These are phyloP conservation scores for Archips xylosteana DNA, from an alignment of 2,888 invertebrate species.

Conservation along the genomic window DNA sequence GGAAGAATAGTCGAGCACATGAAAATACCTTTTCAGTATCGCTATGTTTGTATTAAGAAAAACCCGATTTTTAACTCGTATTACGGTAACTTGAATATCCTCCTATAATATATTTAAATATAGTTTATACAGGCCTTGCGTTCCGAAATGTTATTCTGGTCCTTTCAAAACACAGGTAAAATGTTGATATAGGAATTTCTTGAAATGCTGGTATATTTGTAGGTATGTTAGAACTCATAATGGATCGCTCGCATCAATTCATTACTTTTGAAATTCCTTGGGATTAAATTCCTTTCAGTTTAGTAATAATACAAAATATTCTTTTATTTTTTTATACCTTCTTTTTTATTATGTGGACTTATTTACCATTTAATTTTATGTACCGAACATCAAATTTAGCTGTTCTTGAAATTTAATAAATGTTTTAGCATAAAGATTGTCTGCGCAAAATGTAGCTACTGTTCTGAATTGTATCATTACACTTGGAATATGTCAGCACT, in stretches of 20 bases:
- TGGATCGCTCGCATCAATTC: background rate
- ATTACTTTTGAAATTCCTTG: background rate
- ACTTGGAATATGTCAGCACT: too few species aligned
- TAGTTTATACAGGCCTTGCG: background rate
- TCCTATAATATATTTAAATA: slow-evolving; percentile 4
- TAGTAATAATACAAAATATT: too few species aligned
- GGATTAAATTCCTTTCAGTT: background rate
- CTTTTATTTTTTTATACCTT: too few species aligned
- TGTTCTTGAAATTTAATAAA: too few species aligned
- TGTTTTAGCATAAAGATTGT: too few species aligned
- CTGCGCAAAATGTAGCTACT: too few species aligned
- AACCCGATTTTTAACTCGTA: background rate
- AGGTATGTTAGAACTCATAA: background rate
- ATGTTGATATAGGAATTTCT: slow-evolving; percentile 6
- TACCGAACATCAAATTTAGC: too few species aligned
- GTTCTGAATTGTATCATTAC: too few species aligned
- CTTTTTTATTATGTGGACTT: too few species aligned
- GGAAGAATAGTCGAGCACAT: background rate
- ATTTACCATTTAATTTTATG: too few species aligned
- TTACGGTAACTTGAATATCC: background rate
- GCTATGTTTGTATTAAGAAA: background rate
- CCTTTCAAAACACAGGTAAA: slow-evolving; percentile 16
- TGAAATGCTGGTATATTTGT: background rate
- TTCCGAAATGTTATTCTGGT: slow-evolving; percentile 1
- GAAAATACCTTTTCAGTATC: background rate